Conservation (phyloP, 2,888 invertebrate species). For the Cryptus armator region DNA sequence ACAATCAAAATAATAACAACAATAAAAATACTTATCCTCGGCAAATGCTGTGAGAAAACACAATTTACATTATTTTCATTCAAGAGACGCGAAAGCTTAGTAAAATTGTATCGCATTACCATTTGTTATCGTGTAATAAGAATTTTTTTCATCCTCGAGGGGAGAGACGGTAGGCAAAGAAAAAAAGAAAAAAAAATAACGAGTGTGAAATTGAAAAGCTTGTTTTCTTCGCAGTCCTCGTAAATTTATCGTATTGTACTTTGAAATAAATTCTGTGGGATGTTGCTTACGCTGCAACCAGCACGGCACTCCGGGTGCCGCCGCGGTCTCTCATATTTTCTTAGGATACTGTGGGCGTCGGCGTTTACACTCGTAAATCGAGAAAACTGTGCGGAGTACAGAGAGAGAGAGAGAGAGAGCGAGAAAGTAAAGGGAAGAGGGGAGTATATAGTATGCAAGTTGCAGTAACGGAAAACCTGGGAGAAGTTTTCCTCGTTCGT, state of each 20-base stretch:
- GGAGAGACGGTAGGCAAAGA: neutral
- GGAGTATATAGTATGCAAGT: neutral
- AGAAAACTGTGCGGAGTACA: conserved; percentile 28
- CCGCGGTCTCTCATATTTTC: conserved; percentile 35
- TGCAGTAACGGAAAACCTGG: neutral
- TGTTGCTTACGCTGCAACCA: neutral
- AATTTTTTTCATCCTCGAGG: neutral
- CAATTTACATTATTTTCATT: neutral
- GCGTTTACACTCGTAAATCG: conserved; percentile 50
- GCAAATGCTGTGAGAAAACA: neutral
- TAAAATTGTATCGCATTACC: conserved; percentile 2
- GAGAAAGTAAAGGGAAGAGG: neutral
- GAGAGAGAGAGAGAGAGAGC: neutral
- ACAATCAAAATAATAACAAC: neutral
- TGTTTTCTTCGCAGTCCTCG: conserved; percentile 25
- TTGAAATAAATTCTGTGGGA: conserved; percentile 43
- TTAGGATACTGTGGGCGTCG: conserved; percentile 20
- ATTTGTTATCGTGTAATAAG: neutral
- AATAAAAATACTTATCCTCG: neutral
- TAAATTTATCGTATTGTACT: conserved; percentile 38
- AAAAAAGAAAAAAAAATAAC: neutral
- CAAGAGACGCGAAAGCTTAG: neutral
- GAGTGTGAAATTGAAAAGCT: conserved; percentile 39
- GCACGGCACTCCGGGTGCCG: neutral
- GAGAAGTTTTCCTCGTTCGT: conserved; percentile 23